These are phyloP conservation scores for Salmo trutta DNA, from an alignment of 2,797 vertebrate species.

Conservation along the genomic window DNA sequence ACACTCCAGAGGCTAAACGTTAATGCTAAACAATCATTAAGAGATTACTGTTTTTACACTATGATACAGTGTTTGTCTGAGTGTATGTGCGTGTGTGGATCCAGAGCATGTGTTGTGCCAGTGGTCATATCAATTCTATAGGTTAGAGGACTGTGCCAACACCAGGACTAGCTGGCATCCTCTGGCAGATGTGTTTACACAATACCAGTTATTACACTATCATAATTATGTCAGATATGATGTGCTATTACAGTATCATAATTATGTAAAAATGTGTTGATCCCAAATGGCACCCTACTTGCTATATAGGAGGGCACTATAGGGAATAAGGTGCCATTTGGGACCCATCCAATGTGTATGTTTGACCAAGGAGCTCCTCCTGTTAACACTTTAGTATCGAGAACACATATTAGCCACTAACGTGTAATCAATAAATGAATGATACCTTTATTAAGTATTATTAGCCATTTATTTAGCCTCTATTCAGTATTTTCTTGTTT, in stretches of 20 bases:
- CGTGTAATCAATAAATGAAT: not conserved
- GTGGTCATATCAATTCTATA: constrained; percentile 39
- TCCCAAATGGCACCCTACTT: not conserved
- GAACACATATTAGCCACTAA: not conserved
- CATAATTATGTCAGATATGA: not conserved
- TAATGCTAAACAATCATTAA: constrained; percentile 22
- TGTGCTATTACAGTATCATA: not conserved
- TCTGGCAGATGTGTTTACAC: not conserved
- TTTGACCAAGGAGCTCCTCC: not conserved
- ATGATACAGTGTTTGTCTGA: constrained; percentile 1
- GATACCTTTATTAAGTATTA: too few species aligned
- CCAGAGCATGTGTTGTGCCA: constrained; percentile 45
- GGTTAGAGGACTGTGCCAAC: constrained; percentile 27
- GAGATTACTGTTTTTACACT: not conserved
- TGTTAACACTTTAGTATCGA: not conserved
- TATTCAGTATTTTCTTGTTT: too few species aligned
- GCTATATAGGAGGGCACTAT: not conserved
- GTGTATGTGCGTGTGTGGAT: constrained; percentile 1
- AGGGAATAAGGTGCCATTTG: not conserved
- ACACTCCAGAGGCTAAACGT: constrained; percentile 16
- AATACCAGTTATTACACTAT: not conserved
- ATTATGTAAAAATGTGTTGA: not conserved
- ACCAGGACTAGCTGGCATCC: not conserved
- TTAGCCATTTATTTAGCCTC: too few species aligned
- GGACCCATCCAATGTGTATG: not conserved